Evolutionary conservation across 2,888 invertebrate genomes (phyloP).

Genomic region (Amphipyra berbera): DNA sequence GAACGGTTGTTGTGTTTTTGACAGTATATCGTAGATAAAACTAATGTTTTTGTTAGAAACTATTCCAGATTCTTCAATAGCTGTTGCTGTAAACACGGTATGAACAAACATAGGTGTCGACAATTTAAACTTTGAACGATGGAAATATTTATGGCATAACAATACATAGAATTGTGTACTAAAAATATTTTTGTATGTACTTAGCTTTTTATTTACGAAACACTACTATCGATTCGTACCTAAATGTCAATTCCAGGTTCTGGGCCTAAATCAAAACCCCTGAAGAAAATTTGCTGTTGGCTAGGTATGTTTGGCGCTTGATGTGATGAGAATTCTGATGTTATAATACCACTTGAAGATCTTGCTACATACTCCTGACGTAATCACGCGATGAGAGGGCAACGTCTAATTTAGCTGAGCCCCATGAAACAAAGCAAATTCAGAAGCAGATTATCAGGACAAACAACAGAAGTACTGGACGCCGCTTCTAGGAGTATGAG

Average conservation of each 20-base stretch:
- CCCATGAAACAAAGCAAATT: not conserved
- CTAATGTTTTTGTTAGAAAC: constrained; percentile 20
- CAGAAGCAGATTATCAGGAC: not conserved
- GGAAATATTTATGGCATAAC: constrained; percentile 5
- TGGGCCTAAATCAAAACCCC: no score
- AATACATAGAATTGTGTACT: not conserved
- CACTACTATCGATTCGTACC: no score
- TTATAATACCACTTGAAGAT: not conserved
- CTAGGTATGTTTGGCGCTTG: no score
- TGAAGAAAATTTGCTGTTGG: no score
- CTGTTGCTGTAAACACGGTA: constrained; percentile 39
- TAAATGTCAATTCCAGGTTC: no score
- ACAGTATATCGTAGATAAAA: constrained; percentile 7
- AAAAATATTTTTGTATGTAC: not conserved
- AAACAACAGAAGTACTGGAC: not conserved
- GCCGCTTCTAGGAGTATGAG: not conserved
- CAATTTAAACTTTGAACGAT: constrained; percentile 20
- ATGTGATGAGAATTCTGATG: not conserved
- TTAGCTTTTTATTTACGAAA: no score
- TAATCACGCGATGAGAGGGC: not conserved
- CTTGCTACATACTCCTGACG: not conserved
- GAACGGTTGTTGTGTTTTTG: constrained; percentile 18
- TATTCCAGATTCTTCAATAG: constrained; percentile 10
- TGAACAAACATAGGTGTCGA: constrained; percentile 9
- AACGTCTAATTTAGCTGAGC: not conserved